These are phyloP conservation scores for Dinomys branickii DNA, from an alignment of 2,113 vertebrate genomes.

Conservation along the genomic window DNA sequence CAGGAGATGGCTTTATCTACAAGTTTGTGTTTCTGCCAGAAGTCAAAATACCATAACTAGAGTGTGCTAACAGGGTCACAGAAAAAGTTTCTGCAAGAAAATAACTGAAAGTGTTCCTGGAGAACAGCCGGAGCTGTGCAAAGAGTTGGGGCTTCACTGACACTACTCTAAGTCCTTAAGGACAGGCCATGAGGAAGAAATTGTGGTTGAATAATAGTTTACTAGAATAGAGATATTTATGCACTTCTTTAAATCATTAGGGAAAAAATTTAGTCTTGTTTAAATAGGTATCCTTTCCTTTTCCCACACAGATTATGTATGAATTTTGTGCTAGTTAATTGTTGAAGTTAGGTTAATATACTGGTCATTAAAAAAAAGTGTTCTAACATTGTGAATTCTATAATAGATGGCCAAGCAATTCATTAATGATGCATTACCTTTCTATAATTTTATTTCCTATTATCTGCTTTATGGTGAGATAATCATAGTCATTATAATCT, in stretches of 20 bases:
- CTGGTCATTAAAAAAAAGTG: neutral
- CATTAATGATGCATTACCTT: neutral
- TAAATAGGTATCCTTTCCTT: neutral
- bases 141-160: neutral
- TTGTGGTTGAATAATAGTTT: neutral
- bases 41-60: neutral
- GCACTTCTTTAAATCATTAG: neutral
- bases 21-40: neutral
- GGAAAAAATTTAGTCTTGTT: neutral
- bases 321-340: neutral
- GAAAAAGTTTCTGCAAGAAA: neutral
- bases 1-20: neutral
- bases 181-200: neutral
- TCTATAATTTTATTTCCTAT: neutral
- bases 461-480: neutral
- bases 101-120: neutral
- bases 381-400: neutral
- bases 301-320: neutral
- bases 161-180: neutral
- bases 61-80: neutral
- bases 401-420: neutral
- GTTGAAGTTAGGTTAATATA: neutral
- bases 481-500: neutral
- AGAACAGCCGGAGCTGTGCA: neutral
- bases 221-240: neutral